A percentile compares a stretch with the other conserved stretches of the same genome.
phyloP scores from a whole-genome alignment of 1,140 invertebrate species.

The Cydia pomonella region DNA sequence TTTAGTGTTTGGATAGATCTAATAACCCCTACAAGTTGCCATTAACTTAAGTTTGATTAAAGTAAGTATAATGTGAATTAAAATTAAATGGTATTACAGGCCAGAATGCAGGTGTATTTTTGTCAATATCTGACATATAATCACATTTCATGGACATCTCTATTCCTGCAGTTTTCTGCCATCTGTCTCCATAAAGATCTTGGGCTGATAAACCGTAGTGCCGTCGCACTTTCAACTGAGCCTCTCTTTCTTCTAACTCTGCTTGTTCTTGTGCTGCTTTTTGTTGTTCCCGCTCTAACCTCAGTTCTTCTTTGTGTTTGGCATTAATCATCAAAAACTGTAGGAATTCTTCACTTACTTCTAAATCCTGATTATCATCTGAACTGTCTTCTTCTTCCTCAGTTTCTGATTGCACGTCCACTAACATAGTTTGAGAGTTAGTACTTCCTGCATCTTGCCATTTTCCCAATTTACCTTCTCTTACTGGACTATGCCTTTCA shows the following conservation, averaged over 20 bases:
- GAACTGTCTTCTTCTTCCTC: conserved; percentile 37
- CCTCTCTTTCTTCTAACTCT: conserved; percentile 55
- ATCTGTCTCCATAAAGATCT: conserved; percentile 82
- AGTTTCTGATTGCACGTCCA: conserved; percentile 35
- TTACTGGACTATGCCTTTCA: not conserved
- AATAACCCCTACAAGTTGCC: too few relatives aligned
- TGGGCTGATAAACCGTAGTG: conserved; percentile 10
- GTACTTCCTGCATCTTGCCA: conserved; percentile 29
- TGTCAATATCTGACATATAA: conserved; percentile 84
- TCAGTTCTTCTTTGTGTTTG: conserved; percentile 69
- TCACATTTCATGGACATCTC: conserved; percentile 87
- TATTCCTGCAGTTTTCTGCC: conserved; percentile 86
- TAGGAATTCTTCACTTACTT: conserved; percentile 85
- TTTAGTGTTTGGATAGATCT: too few relatives aligned
- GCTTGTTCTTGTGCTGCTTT: conserved; percentile 64
- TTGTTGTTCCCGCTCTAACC: conserved; percentile 78
- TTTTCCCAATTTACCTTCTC: conserved; percentile 37
- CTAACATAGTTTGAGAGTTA: not conserved
- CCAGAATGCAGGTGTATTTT: conserved; percentile 85
- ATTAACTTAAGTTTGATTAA: not conserved
- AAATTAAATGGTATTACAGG: conserved; percentile 87
- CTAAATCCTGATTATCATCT: conserved; percentile 60
- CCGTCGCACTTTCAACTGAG: conserved; percentile 59
- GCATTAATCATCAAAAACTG: conserved; percentile 83
- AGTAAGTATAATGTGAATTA: conserved; percentile 37